phyloP scores from a whole-genome alignment of 2,113 vertebrate genomes.

The Canis aureus region DNA sequence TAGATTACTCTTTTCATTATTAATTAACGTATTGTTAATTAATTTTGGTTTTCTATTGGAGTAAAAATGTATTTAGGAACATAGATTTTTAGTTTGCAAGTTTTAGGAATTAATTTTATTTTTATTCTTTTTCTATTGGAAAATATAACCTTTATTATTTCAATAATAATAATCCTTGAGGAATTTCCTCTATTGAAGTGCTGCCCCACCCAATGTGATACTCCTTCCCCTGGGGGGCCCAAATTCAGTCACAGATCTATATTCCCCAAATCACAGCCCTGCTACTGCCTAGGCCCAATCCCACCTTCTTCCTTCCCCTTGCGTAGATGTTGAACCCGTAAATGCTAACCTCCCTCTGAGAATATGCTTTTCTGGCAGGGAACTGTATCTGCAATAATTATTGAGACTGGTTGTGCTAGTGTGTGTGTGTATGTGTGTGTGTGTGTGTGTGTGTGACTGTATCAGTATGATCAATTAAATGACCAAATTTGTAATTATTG shows the following conservation, averaged over 20 bases:
- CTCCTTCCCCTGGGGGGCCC: not conserved
- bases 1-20: not conserved
- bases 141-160: not conserved
- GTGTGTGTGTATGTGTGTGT: not conserved
- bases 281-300: not conserved
- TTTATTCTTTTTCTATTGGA: not conserved
- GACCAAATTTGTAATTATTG: not conserved
- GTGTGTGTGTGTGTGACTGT: not conserved
- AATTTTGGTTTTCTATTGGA: not conserved
- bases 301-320: not conserved
- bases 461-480: not conserved
- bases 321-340: not conserved
- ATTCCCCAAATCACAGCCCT: not conserved
- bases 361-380: not conserved
- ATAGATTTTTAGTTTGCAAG: not conserved
- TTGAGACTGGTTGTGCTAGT: not conserved
- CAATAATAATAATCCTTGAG: not conserved
- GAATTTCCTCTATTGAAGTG: not conserved
- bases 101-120: conserved; percentile 12
- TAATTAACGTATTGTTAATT: not conserved
- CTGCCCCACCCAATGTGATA: not conserved
- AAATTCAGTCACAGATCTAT: not conserved
- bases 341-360: not conserved
- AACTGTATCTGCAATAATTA: not conserved
- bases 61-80: not conserved